A percentile compares a stretch with the other conserved stretches of the same genome.
Evolutionary conservation across 1,140 invertebrate genomes (phyloP).

Genomic region (Bombyx mandarina): DNA sequence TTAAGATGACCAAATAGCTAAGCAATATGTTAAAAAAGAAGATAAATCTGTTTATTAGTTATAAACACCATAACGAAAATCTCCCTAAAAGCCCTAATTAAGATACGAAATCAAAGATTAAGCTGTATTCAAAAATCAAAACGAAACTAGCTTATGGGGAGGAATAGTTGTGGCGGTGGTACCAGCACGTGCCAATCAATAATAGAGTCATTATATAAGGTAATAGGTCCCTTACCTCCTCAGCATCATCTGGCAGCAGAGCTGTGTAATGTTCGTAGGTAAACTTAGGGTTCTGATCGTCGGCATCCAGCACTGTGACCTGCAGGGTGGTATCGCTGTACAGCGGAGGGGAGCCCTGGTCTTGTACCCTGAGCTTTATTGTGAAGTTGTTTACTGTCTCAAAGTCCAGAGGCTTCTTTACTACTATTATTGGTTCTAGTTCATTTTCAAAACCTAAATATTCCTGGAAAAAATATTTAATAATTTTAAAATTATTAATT

Average conservation of each 20-base stretch:
- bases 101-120: too few relatives aligned
- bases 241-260: slow-evolving; percentile 75
- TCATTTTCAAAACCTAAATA: slow-evolving; percentile 87
- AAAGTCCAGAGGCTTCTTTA: slow-evolving; percentile 87
- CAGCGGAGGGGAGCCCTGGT: slow-evolving; percentile 86
- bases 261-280: slow-evolving; percentile 83
- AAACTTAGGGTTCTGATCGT: slow-evolving; percentile 93
- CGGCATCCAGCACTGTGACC: slow-evolving; percentile 89
- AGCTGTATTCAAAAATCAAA: too few relatives aligned
- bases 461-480: slow-evolving; percentile 66
- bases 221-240: slow-evolving; percentile 60
- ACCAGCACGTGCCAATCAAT: too few relatives aligned
- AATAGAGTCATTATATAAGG: neutral
- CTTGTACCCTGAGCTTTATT: slow-evolving; percentile 84
- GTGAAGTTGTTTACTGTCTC: slow-evolving; percentile 87
- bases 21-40: too few relatives aligned
- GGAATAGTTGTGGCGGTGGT: too few relatives aligned
- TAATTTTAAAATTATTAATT: too few relatives aligned
- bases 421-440: slow-evolving; percentile 86
- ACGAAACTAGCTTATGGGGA: too few relatives aligned
- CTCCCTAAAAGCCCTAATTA: too few relatives aligned
- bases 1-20: neutral
- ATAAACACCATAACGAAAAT: too few relatives aligned
- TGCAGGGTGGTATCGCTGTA: slow-evolving; percentile 81
- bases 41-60: too few relatives aligned